Evolutionary conservation across 2,113 vertebrate genomes (phyloP), one percentile per base, ranked within the genome.

Genomic region (Salvelinus namaycush): DNA sequence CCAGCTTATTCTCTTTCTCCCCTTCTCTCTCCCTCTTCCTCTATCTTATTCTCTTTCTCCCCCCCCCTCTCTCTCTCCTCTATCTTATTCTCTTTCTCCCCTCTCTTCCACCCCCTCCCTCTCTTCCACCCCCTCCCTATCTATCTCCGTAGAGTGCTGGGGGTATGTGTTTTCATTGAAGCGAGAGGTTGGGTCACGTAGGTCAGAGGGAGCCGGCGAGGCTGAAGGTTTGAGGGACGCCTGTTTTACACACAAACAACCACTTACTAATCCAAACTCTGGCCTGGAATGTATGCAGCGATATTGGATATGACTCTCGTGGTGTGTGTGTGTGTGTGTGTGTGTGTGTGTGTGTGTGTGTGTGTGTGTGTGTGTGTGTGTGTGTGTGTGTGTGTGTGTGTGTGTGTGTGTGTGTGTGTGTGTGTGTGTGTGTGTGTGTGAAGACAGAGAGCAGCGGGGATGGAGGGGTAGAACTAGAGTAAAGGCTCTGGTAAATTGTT

Each of bases 121-220:
- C 34, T 39, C 34, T 39, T 34, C 70, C 70, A 24, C 48, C 6
- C 22, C 2, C 16, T 71, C 24, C 24, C 11, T 71, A 6, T 71
- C 69, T 12, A 31, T 39, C 39, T 44, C 39, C 1, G 13, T 68
- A 7, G 20, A n/a, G 20, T 48, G 54, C 39, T 48, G 65, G 22
- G 57, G 57, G 27, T 81, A 68, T 64, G 73, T 78, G 71, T 83
- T 81, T 85, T 79, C 44, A 77, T 82, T 83, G 76, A 81, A 70
- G 57, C 27, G 34, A 71, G 76, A 39, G 57, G 66, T 73, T 51
- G 39, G 51, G 39, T 70, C 64, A 76, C 31, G 22, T 76, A 64
- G 76, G 73, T 73, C 78, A 75, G 57, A 69, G 57, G 51, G 65
- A 68, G 73, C 73, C 75, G 68, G 22, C 51, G 29, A 68, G 57